Base-by-base conservation (phyloP, 2,797 vertebrate species). In the Argyrosomus regius region DNA sequence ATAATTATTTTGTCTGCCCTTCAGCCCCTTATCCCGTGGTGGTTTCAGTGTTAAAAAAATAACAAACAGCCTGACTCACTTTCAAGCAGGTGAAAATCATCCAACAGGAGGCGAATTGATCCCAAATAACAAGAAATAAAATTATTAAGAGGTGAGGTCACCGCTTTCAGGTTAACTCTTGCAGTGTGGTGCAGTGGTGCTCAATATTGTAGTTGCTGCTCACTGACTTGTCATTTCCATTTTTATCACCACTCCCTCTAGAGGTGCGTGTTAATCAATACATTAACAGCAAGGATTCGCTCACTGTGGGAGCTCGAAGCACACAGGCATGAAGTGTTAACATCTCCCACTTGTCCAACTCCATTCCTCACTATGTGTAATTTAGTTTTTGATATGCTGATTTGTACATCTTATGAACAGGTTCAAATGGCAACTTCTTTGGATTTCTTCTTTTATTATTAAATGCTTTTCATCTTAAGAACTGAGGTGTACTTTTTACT, bases 181-280 rank as follows among this genome's bases (percentile, higher is more conserved):
- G 66, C 26, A 22, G 3, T 45, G 41, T 14, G 31, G 22, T 39
- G 26, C 20, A 60, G 13, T 2, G 18, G 14, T 80, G 74, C 49
- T 75, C 57, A 41, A 41, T 64, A 72, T 18, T 64, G n/a, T 67
- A 62, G 71, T 52, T 49, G 49, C 58, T 87, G 88, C 72, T 90
- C 83, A 91, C 74, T 87, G 80, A 65, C 84, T 85, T 92, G 81
- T 90, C 90, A 80, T 83, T 85, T 89, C 70, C 81, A 88, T 87
- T 93, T 93, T 86, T 79, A 91, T 88, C 75, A 86, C 80, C 74
- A 45, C 77, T 76, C 35, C 54, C 26, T 88, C 66, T 71, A 62
- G 80, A 80, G 83, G 71, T 78, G 89, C 75, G 71, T 88, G 83
- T 88, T 91, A 88, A 93, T 94, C 88, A 85, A 92, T 92, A 91